These are phyloP conservation scores for Pipistrellus pipistrellus DNA, from an alignment of 2,797 vertebrate species.

Conservation along the genomic window DNA sequence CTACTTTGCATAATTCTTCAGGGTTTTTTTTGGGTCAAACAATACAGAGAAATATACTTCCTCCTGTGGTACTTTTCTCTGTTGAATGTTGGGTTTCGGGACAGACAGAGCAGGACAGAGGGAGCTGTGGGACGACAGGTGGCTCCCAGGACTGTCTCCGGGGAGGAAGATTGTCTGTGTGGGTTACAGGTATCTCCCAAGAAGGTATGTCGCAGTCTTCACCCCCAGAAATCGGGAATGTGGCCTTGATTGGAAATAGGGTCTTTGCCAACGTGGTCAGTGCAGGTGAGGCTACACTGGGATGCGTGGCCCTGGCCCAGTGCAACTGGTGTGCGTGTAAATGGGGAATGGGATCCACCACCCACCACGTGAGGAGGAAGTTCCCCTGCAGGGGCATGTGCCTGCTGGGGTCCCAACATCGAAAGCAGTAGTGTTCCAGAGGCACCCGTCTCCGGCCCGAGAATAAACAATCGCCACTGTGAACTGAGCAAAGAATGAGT, in stretches of 20 bases:
- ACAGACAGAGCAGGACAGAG: fast-evolving
- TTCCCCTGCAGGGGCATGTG: neutral
- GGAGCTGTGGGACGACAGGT: fast-evolving
- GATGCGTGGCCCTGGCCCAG: fast-evolving
- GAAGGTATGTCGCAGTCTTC: fast-evolving
- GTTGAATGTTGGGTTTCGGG: fast-evolving
- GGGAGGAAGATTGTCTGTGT: neutral
- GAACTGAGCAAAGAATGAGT: fast-evolving
- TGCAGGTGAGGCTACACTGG: too few species aligned
- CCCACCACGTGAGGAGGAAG: fast-evolving
- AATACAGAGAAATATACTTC: fast-evolving
- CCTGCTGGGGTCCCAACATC: neutral
- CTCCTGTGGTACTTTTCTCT: neutral
- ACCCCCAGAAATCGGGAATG: fast-evolving
- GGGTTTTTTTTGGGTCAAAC: neutral
- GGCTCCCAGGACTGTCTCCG: neutral
- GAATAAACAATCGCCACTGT: neutral
- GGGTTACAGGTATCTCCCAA: fast-evolving
- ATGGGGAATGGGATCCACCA: fast-evolving
- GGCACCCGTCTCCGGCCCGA: neutral
- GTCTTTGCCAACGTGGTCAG: neutral
- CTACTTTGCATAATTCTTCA: neutral
- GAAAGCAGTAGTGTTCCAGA: neutral
- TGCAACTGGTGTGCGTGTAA: fast-evolving
- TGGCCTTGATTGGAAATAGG: neutral